Evolutionary conservation across 2,888 invertebrate species (phyloP).

Genomic region (Drosophila vallismaia): DNA sequence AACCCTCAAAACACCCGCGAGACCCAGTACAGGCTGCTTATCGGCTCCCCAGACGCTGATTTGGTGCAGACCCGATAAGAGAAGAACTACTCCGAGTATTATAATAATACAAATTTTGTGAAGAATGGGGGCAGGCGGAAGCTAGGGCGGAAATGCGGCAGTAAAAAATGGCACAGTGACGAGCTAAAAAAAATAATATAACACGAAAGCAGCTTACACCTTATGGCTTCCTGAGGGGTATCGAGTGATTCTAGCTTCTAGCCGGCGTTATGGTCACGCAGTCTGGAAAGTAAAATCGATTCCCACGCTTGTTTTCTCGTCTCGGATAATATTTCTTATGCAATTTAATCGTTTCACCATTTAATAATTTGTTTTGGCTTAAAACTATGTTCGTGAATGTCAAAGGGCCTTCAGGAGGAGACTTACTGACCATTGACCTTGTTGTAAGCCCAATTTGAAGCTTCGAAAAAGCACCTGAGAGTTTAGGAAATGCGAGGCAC

Average conservation of each 20-base stretch:
- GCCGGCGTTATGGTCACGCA: conserved; percentile 6
- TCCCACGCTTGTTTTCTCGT: conserved; percentile 23
- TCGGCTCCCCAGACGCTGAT: conserved; percentile 20
- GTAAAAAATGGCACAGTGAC: conserved; percentile 2
- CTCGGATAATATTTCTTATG: conserved; percentile 5
- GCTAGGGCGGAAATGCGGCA: conserved; percentile 36
- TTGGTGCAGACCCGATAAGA: conserved; percentile 37
- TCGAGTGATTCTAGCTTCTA: neutral
- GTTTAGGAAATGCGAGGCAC: conserved; percentile 23
- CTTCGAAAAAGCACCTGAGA: conserved; percentile 36
- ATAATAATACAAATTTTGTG: neutral
- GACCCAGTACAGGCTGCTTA: conserved; percentile 14
- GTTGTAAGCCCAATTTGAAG: conserved; percentile 48
- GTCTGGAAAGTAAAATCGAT: conserved; percentile 31
- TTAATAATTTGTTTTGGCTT: conserved; percentile 22
- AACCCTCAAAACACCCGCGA: conserved; percentile 1
- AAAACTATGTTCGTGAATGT: conserved; percentile 49
- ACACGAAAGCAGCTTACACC: conserved; percentile 18
- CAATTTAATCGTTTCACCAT: neutral
- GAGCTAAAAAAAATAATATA: neutral
- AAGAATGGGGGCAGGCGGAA: conserved; percentile 34
- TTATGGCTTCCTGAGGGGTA: conserved; percentile 25
- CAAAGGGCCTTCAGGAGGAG: conserved; percentile 44
- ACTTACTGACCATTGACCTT: conserved; percentile 64
- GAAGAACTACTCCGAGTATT: neutral